phyloP scores from a whole-genome alignment of 1,140 invertebrate genomes.

The Daktulosphaira vitifoliae region DNA sequence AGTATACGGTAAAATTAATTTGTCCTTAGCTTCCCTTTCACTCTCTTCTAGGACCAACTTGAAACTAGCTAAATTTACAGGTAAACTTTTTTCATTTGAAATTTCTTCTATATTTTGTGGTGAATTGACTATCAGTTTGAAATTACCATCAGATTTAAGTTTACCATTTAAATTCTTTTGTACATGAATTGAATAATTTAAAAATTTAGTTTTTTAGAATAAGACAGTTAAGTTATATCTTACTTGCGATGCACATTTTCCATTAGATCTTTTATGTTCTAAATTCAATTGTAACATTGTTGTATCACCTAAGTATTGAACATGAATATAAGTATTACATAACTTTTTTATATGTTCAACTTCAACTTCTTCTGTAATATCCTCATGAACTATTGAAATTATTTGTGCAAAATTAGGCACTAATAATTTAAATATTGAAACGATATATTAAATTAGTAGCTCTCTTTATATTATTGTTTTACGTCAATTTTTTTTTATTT shows the following conservation, averaged over 20 bases:
- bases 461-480: too few species aligned
- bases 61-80: conserved; percentile 22
- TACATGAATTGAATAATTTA: neutral
- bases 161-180: conserved; percentile 16
- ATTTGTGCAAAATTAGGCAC: conserved; percentile 12
- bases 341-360: conserved; percentile 19
- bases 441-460: neutral
- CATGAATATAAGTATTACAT: conserved; percentile 18
- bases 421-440: conserved; percentile 7
- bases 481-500: neutral
- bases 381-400: conserved; percentile 9
- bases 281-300: conserved; percentile 10
- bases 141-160: conserved; percentile 8
- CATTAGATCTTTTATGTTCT: conserved; percentile 26
- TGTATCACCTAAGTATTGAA: neutral
- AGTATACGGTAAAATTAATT: conserved; percentile 32
- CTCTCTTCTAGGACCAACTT: conserved; percentile 21
- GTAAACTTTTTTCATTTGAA: neutral
- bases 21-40: conserved; percentile 28
- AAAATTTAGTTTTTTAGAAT: too few species aligned
- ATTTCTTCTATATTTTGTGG: neutral
- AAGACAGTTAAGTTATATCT: too few species aligned
- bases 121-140: conserved; percentile 8
- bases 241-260: conserved; percentile 19
- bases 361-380: conserved; percentile 5